Conservation (phyloP, 1,140 invertebrate genomes). For the Zaprionus camerounensis region DNA sequence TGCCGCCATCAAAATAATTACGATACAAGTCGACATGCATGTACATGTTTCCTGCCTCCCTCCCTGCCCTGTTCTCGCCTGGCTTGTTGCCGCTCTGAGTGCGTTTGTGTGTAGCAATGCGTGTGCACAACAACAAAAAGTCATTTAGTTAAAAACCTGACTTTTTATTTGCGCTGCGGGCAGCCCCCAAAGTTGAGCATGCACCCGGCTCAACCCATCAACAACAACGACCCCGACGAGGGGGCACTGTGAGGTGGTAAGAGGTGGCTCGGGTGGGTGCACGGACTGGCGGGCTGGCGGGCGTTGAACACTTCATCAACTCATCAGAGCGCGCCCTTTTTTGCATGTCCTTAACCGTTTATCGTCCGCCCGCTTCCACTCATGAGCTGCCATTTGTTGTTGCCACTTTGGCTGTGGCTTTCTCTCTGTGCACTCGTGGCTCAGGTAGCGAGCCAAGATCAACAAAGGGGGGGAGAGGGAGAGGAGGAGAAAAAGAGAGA, state of each 20-base stretch:
- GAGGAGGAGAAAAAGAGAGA: not conserved
- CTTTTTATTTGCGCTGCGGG: slow-evolving; percentile 79
- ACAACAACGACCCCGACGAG: slow-evolving; percentile 28
- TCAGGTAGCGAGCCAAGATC: slow-evolving; percentile 20
- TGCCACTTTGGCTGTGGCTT: slow-evolving; percentile 36
- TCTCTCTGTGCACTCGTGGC: not conserved
- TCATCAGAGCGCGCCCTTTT: slow-evolving; percentile 80
- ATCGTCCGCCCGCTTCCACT: slow-evolving; percentile 55
- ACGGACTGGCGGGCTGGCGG: slow-evolving; percentile 18
- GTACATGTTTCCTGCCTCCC: slow-evolving; percentile 43
- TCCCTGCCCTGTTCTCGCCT: not conserved
- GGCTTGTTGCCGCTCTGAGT: slow-evolving; percentile 58
- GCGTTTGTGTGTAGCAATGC: slow-evolving; percentile 82
- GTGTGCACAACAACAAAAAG: slow-evolving; percentile 82
- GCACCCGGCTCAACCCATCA: slow-evolving; percentile 10
- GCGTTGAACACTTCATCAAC: slow-evolving; percentile 81
- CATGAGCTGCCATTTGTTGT: slow-evolving; percentile 68
- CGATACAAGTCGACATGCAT: slow-evolving; percentile 75
- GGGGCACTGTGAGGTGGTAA: not conserved
- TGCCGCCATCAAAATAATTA: slow-evolving; percentile 80
- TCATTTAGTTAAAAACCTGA: slow-evolving; percentile 82
- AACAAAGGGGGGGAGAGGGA: not conserved
- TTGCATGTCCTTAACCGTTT: slow-evolving; percentile 81
- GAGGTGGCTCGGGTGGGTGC: not conserved
- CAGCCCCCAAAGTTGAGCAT: slow-evolving; percentile 46